Evolutionary conservation across 2,113 vertebrate genomes (phyloP).

Genomic region (Litocranius walleri): DNA sequence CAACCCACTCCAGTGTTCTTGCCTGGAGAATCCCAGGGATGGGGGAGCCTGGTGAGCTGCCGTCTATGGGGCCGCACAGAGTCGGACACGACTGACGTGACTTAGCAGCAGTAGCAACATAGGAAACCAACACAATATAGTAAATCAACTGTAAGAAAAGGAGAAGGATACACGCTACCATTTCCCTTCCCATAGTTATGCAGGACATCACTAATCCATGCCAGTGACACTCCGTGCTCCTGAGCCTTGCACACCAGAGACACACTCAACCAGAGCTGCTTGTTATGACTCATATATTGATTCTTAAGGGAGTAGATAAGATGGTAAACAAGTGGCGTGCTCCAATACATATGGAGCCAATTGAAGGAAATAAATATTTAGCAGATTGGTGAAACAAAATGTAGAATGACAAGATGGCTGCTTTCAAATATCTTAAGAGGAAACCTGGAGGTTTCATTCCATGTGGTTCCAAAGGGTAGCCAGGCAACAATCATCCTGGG

Average conservation of each 20-base stretch:
- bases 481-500: background rate
- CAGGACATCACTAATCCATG: background rate
- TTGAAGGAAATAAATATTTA: background rate
- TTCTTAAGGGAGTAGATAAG: background rate
- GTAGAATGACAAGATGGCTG: background rate
- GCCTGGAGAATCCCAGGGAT: background rate
- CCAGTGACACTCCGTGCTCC: background rate
- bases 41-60: background rate
- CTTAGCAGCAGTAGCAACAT: background rate
- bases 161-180: background rate
- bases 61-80: rapidly evolving
- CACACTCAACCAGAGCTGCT: background rate
- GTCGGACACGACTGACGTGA: background rate
- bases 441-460: background rate
- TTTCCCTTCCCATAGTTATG: rapidly evolving
- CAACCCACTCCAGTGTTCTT: background rate
- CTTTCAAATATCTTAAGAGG: background rate
- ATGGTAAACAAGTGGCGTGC: background rate
- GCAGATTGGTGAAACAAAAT: background rate
- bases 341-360: background rate
- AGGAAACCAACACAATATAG: background rate
- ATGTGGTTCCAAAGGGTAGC: background rate
- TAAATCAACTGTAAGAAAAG: background rate
- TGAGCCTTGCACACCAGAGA: background rate
- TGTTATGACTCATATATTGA: background rate